Percentiles rank a stretch among this genome's conserved stretches.
Conservation (phyloP, 2,113 vertebrate species). For the Myocastor coypus region DNA sequence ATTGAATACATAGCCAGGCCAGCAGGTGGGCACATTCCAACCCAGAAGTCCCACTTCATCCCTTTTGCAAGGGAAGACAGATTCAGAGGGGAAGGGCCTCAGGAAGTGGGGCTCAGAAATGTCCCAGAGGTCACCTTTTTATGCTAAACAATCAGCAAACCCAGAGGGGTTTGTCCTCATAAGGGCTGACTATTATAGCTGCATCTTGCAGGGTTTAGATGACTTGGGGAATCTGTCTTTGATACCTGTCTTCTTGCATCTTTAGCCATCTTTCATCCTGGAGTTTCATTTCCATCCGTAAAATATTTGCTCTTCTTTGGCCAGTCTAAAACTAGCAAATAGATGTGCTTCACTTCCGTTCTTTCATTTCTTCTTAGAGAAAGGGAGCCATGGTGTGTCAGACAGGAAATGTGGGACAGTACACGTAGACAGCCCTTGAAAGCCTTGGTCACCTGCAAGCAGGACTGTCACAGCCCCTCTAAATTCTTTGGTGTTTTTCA, state of each 20-base stretch:
- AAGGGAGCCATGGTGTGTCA: neutral
- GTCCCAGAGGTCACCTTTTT: neutral
- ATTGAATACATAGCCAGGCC: neutral
- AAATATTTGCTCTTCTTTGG: constrained; percentile 20
- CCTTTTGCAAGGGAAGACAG: neutral
- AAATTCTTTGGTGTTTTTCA: neutral
- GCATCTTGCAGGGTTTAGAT: neutral
- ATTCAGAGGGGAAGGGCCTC: neutral
- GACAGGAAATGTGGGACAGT: neutral
- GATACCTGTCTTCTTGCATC: neutral
- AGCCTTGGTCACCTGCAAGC: neutral
- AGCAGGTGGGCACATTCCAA: neutral
- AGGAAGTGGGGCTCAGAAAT: fast-evolving
- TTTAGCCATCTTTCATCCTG: neutral
- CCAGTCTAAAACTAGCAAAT: neutral
- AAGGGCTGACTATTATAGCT: neutral
- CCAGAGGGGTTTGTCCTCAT: neutral
- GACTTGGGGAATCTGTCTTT: neutral
- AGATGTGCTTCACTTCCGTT: neutral
- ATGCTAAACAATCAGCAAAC: neutral
- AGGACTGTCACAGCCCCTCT: neutral
- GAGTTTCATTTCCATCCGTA: neutral
- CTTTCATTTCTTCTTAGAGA: constrained; percentile 18
- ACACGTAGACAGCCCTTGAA: neutral
- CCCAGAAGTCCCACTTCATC: neutral